Evolutionary conservation across 1,140 invertebrate genomes (phyloP).

Genomic region (Drosophila azteca): DNA sequence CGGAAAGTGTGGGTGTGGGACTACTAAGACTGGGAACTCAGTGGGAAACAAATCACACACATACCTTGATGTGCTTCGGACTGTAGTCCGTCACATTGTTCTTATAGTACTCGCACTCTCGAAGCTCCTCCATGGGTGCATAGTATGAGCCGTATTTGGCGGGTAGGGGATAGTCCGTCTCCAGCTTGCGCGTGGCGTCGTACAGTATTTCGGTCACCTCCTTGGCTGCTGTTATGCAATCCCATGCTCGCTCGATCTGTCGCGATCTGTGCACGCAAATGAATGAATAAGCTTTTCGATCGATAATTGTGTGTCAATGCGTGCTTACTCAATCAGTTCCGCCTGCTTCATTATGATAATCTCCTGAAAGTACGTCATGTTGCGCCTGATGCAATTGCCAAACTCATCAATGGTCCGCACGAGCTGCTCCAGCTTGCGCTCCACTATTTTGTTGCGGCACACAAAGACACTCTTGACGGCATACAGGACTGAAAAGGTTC

Average conservation of each 20-base stretch:
- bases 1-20: background rate
- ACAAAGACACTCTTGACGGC: constrained; percentile 74
- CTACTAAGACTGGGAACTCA: background rate
- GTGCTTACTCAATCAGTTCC: constrained; percentile 74
- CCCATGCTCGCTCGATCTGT: constrained; percentile 81
- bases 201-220: constrained; percentile 80
- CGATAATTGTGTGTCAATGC: background rate
- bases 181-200: constrained; percentile 78
- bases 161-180: constrained; percentile 70
- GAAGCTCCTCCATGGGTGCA: constrained; percentile 79
- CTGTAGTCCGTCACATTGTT: constrained; percentile 81
- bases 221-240: constrained; percentile 80
- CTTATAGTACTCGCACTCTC: constrained; percentile 82
- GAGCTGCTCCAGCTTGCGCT: constrained; percentile 74
- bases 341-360: constrained; percentile 81
- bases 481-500: constrained; percentile 67
- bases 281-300: background rate
- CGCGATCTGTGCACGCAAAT: constrained; percentile 58
- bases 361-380: constrained; percentile 83
- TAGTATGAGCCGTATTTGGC: constrained; percentile 66
- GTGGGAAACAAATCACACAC: too few relatives aligned
- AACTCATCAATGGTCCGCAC: constrained; percentile 79
- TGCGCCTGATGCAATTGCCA: constrained; percentile 79
- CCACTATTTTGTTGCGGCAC: constrained; percentile 78
- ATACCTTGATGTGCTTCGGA: constrained; percentile 80